Evolutionary conservation across 1,140 invertebrate species (phyloP).

Genomic region (Zophobas morio): DNA sequence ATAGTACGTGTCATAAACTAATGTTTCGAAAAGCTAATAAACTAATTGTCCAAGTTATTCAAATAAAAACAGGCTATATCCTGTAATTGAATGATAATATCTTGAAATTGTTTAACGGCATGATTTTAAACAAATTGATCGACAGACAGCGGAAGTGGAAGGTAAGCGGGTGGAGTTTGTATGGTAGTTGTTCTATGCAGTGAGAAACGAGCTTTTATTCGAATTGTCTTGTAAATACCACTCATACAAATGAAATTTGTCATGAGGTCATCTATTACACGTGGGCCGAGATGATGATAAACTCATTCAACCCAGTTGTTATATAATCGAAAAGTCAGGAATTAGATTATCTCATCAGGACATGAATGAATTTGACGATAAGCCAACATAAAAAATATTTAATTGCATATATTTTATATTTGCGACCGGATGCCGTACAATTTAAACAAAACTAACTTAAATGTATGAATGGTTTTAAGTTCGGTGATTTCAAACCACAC

Average conservation of each 20-base stretch:
- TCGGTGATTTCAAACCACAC: not conserved
- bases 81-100: too few relatives aligned
- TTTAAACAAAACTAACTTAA: not conserved
- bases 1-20: too few relatives aligned
- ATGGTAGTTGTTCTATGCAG: not conserved
- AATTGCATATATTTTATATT: not conserved
- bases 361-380: conserved; percentile 38
- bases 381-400: conserved; percentile 1
- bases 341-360: conserved; percentile 47
- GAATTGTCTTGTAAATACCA: conserved; percentile 32
- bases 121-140: too few relatives aligned
- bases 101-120: too few relatives aligned
- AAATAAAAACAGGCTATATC: too few relatives aligned
- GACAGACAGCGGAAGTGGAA: too few relatives aligned
- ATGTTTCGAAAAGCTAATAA: too few relatives aligned
- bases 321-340: conserved; percentile 50
- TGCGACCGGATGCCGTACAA: not conserved
- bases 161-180: not conserved
- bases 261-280: conserved; percentile 41
- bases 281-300: conserved; percentile 49
- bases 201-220: not conserved
- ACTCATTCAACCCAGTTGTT: conserved; percentile 40
- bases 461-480: conserved; percentile 2
- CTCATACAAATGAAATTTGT: conserved; percentile 32
- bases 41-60: too few relatives aligned